These are phyloP conservation scores for Antennarius maculatus DNA, from an alignment of 2,797 vertebrate genomes.

Conservation along the genomic window DNA sequence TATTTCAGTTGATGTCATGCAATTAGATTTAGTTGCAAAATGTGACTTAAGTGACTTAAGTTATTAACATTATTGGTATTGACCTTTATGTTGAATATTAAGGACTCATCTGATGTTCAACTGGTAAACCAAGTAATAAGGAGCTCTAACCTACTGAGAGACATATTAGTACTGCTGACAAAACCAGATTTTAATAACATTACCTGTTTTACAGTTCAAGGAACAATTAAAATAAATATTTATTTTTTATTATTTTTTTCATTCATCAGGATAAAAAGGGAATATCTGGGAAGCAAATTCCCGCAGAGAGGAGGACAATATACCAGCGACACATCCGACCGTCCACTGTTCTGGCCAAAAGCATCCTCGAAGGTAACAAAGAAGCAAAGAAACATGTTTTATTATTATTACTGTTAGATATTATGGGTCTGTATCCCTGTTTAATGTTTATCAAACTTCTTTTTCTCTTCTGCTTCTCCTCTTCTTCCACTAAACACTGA, in stretches of 20 bases:
- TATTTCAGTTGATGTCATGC: background rate
- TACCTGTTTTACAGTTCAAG: background rate
- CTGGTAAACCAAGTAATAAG: background rate
- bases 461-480: slow-evolving; percentile 80
- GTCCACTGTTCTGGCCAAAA: slow-evolving; percentile 96
- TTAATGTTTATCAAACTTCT: slow-evolving; percentile 66
- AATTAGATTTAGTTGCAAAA: background rate
- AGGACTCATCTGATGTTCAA: background rate
- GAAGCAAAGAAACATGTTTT: background rate
- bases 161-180: background rate
- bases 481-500: slow-evolving; percentile 66
- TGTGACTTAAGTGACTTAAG: background rate
- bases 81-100: background rate
- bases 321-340: slow-evolving; percentile 93
- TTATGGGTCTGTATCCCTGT: slow-evolving; percentile 28
- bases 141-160: background rate
- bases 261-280: slow-evolving; percentile 94
- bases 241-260: slow-evolving; percentile 14
- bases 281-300: slow-evolving; percentile 87
- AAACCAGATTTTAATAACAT: background rate
- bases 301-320: slow-evolving; percentile 89
- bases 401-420: slow-evolving; percentile 17
- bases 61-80: background rate
- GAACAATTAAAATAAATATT: background rate
- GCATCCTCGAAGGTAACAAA: slow-evolving; percentile 92